Evolutionary conservation across 2,888 invertebrate species (phyloP).

Genomic region (Leptopilina drosophilae): DNA sequence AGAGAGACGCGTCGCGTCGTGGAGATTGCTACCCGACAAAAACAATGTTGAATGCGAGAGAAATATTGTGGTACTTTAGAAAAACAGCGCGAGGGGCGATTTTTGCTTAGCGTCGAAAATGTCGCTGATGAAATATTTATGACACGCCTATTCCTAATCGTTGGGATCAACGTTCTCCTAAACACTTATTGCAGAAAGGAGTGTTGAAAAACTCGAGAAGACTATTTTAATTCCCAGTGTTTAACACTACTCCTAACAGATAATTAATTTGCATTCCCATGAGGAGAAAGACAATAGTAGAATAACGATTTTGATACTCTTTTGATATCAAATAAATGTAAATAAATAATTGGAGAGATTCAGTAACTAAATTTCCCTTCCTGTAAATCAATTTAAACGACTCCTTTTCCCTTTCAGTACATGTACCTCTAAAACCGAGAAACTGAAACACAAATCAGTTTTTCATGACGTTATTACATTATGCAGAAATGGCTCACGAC

Average conservation of each 20-base stretch:
- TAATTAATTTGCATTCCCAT: too few relatives aligned
- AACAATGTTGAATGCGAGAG: slow-evolving; percentile 20
- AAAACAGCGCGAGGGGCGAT: background rate
- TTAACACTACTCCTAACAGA: too few relatives aligned
- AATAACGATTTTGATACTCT: too few relatives aligned
- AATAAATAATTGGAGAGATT: too few relatives aligned
- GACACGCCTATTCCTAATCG: slow-evolving; percentile 16
- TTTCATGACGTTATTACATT: slow-evolving; percentile 29
- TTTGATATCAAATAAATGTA: too few relatives aligned
- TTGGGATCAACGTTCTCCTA: background rate
- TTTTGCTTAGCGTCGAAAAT: background rate
- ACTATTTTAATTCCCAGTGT: too few relatives aligned
- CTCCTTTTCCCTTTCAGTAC: background rate
- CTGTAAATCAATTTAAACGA: background rate
- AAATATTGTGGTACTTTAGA: slow-evolving; percentile 32
- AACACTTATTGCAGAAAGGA: background rate
- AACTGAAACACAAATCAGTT: slow-evolving; percentile 27
- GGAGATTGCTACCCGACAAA: slow-evolving; percentile 18
- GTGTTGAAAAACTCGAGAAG: background rate
- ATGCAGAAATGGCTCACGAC: slow-evolving; percentile 12
- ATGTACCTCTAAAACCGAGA: background rate
- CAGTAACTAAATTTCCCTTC: background rate
- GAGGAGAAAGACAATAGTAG: too few relatives aligned
- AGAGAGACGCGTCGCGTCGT: slow-evolving; percentile 13
- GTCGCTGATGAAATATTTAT: slow-evolving; percentile 21